Conservation (phyloP, 2,888 invertebrate genomes). For the Pristionchus exspectatus region DNA sequence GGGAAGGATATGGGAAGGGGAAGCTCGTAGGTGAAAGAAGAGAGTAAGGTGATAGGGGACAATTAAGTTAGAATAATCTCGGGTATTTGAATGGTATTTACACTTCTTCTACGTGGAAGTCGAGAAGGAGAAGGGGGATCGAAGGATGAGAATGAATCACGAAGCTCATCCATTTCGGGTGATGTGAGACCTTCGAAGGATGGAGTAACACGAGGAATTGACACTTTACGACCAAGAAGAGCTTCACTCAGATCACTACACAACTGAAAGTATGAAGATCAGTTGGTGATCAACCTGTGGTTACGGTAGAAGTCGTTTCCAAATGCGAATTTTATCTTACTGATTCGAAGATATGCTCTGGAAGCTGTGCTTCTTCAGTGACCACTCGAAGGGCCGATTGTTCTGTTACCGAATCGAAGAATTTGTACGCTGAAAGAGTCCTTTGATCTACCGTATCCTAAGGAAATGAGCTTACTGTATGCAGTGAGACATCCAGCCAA, state of each 20-base stretch:
- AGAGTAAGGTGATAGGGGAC: neutral
- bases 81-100: slow-evolving; percentile 1
- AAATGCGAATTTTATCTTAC: neutral
- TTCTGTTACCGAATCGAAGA: slow-evolving; percentile 77
- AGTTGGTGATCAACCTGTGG: neutral
- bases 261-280: slow-evolving; percentile 57
- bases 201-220: neutral
- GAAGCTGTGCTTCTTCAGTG: slow-evolving; percentile 74
- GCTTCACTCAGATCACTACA: slow-evolving; percentile 63
- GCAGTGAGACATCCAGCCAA: slow-evolving; percentile 77
- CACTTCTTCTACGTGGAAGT: slow-evolving; percentile 29
- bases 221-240: slow-evolving; percentile 56
- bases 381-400: slow-evolving; percentile 73
- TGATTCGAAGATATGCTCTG: slow-evolving; percentile 60
- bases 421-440: slow-evolving; percentile 70
- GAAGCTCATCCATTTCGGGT: slow-evolving; percentile 71
- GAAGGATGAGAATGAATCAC: slow-evolving; percentile 70
- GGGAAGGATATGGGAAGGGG: neutral
- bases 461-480: slow-evolving; percentile 69
- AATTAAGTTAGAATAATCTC: slow-evolving; percentile 39
- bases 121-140: slow-evolving; percentile 63
- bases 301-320: neutral
- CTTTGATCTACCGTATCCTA: neutral
- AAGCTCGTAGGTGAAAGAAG: neutral
- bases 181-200: slow-evolving; percentile 65